These are phyloP conservation scores for Myzus persicae DNA, from an alignment of 1,140 invertebrate species.

Conservation along the genomic window DNA sequence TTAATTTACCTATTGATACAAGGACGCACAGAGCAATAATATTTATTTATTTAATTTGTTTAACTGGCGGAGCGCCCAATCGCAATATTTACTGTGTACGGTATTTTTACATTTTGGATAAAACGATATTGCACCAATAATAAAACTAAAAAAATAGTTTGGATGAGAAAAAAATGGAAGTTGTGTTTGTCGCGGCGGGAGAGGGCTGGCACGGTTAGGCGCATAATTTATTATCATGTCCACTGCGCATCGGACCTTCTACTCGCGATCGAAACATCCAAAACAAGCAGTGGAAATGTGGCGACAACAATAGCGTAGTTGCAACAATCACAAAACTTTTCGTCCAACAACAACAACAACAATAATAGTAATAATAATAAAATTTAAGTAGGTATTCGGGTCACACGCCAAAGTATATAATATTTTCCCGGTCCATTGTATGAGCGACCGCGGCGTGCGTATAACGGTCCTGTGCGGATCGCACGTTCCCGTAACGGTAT, in stretches of 20 bases:
- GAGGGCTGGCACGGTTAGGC: background rate
- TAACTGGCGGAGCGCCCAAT: too few relatives aligned
- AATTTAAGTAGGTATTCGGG: constrained; percentile 49
- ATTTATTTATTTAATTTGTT: too few relatives aligned
- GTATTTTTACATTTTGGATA: background rate
- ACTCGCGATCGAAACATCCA: background rate
- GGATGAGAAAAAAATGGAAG: background rate
- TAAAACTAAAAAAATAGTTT: background rate
- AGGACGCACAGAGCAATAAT: too few relatives aligned
- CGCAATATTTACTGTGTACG: too few relatives aligned
- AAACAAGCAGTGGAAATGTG: background rate
- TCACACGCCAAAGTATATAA: constrained; percentile 35
- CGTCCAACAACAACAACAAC: background rate
- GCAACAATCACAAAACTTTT: background rate
- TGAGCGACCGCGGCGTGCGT: background rate
- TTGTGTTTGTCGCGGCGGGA: background rate
- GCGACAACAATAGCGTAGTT: background rate
- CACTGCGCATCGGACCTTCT: background rate
- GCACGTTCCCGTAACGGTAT: constrained; percentile 54
- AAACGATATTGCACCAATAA: background rate
- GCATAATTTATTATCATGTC: background rate
- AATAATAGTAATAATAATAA: constrained; percentile 25
- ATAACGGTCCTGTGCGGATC: constrained; percentile 38
- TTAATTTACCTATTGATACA: background rate
- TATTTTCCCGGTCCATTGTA: constrained; percentile 22